A percentile compares a stretch with the other conserved stretches of the same genome.
Conservation (phyloP, 2,797 vertebrate genomes). For the Choloepus didactylus region DNA sequence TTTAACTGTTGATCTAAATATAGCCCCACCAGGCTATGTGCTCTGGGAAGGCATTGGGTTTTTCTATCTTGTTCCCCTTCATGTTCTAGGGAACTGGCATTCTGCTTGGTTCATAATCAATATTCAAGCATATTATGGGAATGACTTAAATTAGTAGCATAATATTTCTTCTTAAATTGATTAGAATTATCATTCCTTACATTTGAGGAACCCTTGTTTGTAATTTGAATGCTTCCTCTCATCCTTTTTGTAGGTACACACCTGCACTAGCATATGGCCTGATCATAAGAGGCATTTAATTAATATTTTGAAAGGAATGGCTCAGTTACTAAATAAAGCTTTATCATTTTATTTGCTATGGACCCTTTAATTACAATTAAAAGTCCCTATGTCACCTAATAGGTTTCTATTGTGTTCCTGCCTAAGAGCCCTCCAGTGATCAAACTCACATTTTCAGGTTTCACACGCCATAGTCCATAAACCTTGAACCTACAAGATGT, state of each 20-base stretch:
- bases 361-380: background rate
- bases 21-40: background rate
- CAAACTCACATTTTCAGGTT: constrained; percentile 39
- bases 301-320: background rate
- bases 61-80: background rate
- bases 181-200: background rate
- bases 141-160: background rate
- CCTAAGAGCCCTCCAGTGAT: constrained; percentile 76
- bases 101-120: background rate
- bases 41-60: background rate
- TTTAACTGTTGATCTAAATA: background rate
- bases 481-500: background rate
- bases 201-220: background rate
- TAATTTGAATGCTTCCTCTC: background rate
- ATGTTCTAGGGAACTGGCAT: background rate
- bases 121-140: background rate
- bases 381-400: background rate
- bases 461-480: constrained; percentile 7
- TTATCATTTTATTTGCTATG: background rate
- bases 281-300: background rate
- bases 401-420: constrained; percentile 14
- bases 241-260: background rate
- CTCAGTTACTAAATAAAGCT: background rate
- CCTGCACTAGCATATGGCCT: background rate
- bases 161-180: background rate